phyloP scores from a whole-genome alignment of 2,888 invertebrate species.

The Sclerodermus sp. region DNA sequence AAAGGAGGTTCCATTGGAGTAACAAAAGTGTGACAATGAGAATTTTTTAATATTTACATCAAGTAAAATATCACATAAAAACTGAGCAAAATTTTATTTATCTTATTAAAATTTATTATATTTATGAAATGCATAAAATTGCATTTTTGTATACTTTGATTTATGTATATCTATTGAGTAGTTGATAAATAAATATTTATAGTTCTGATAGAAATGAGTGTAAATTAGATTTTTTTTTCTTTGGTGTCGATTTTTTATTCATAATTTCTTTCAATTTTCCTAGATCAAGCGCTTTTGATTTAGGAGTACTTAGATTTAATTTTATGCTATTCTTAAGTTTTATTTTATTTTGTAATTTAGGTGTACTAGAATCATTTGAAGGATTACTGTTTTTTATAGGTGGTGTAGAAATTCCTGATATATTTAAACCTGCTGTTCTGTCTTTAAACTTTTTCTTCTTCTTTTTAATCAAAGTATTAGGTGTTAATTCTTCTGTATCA shows the following conservation, averaged over 20 bases:
- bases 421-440: slow-evolving; percentile 56
- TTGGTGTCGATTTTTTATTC: slow-evolving; percentile 24
- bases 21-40: slow-evolving; percentile 30
- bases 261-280: slow-evolving; percentile 39
- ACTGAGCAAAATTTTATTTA: too few relatives aligned
- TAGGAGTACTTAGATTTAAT: slow-evolving; percentile 23
- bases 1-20: slow-evolving; percentile 75
- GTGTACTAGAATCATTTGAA: slow-evolving; percentile 3
- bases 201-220: slow-evolving; percentile 46
- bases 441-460: slow-evolving; percentile 52
- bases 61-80: too few relatives aligned
- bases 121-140: too few relatives aligned
- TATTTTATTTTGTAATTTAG: slow-evolving; percentile 10
- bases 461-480: slow-evolving; percentile 31
- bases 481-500: not conserved
- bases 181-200: not conserved
- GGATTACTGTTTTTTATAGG: not conserved
- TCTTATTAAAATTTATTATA: too few relatives aligned
- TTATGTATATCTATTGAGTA: too few relatives aligned
- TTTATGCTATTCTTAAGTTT: slow-evolving; percentile 19
- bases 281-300: slow-evolving; percentile 39
- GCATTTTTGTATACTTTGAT: too few relatives aligned
- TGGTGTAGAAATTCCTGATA: slow-evolving; percentile 19
- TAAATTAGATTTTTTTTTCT: slow-evolving; percentile 35
- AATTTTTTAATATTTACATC: too few relatives aligned